A percentile compares a stretch with the other conserved stretches of the same genome.
Conservation (phyloP, 30 jellyfish, hydroid and myxozoan species). For the Pelagia noctiluca region DNA sequence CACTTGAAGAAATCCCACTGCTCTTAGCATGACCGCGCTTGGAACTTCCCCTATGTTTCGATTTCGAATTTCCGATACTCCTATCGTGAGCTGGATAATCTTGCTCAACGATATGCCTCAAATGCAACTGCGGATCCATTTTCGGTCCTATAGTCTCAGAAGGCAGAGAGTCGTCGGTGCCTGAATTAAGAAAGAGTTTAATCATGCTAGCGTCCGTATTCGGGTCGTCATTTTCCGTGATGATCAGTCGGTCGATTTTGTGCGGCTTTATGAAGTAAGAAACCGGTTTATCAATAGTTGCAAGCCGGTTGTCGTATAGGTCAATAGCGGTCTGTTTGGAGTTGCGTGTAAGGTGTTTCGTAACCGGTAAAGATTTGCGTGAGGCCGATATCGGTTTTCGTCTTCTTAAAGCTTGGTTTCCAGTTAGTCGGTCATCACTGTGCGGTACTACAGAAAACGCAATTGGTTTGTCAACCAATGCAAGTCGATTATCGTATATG, state of each 20-base stretch:
- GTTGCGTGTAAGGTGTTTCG: too few relatives aligned
- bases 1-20: too few relatives aligned
- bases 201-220: conserved; percentile 53
- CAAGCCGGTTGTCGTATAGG: conserved; percentile 62
- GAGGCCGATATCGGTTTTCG: background rate
- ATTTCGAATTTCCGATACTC: background rate
- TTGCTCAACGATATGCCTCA: background rate
- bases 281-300: conserved; percentile 51
- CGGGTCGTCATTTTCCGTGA: conserved; percentile 65
- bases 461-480: too few relatives aligned
- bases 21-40: too few relatives aligned
- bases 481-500: too few relatives aligned
- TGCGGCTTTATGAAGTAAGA: conserved; percentile 40
- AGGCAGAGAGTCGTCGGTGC: conserved; percentile 54
- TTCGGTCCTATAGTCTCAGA: conserved; percentile 32
- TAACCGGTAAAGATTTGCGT: background rate
- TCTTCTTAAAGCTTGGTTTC: too few relatives aligned
- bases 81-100: too few relatives aligned
- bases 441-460: too few relatives aligned
- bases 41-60: conserved; percentile 8
- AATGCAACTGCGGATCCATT: background rate
- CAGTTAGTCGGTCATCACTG: too few relatives aligned
- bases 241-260: conserved; percentile 57
- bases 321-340: conserved; percentile 44
- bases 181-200: conserved; percentile 62